Base-by-base conservation (phyloP, 2,113 vertebrate genomes). In the Lamprologus speciosus region DNA sequence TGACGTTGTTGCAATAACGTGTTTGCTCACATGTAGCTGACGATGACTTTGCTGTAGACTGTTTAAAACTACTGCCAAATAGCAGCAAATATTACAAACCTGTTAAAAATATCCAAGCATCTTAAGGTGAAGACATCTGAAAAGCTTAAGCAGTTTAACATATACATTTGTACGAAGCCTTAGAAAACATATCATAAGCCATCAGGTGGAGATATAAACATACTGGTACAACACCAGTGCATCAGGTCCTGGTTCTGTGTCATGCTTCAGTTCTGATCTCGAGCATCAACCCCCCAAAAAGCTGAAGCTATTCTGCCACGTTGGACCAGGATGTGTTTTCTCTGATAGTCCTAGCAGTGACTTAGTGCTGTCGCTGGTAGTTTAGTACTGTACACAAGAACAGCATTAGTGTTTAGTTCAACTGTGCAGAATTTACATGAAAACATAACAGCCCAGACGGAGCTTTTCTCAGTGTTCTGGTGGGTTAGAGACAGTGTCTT, bases 381-480 rank as follows among this genome's bases (percentile, higher is more conserved):
- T 85, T 42, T 88, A 89, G 81, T 83, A 47, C 35, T 80, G 68
- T 87, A 42, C 68, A 85, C 87, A 58, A 87, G 83, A 75, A 91
- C 79, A 87, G 55, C 91, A 42, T 83, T 90, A 86, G 79, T 70
- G 35, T 92, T 87, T 85, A 89, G 85, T 87, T 12, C 60, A 89
- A 81, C 45, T 86, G 81, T 3, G 53, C 57, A 87, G 82, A 89
- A 28, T 86, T 80, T 68, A 85, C 28, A 55, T 73, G 37, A 31
- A 79, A 40, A 4, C 31, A 50, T 60, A 82, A 54, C 81, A 92
- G 87, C 91, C 93, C 91, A 93, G 92, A 70, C 70, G 80, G 82
- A 82, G 70, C 45, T 87, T 86, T 89, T 90, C 68, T 78, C 60
- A 83, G 37, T 87, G 82, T 85, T 63, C 51, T 91, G 45, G 45